Evolutionary conservation across 2,888 invertebrate species (phyloP), one percentile per base, ranked within the genome.

Genomic region (Maniola hyperantus): DNA sequence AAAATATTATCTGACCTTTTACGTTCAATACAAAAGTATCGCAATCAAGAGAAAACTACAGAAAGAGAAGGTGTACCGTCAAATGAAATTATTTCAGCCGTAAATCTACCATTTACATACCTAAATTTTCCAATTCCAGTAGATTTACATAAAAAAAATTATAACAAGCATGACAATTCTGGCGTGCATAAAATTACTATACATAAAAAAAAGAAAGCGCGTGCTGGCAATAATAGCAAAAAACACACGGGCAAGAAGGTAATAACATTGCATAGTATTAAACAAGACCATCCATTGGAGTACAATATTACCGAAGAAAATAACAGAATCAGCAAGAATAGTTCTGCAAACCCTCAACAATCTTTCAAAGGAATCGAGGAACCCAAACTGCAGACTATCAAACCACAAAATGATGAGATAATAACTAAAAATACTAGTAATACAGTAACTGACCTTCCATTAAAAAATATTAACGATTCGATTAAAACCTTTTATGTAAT

Each of bases 121-220:
- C 83, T 84, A 33, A 83, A 86, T 70, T 81, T 88, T 68, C 88
- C 88, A 1, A 78, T 84, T 34, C 84, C 88, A 15, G 76, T 84
- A 72, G 83, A 87, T 62, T 63, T 84, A 59, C 80, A 77, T 42
- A 84, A 80, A 73, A 86, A 79, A 82, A 79, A 67, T 77, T 44
- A 53, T 42, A 36, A 39, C 18, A 42, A 53, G 2, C 42, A 42
- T 42, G 15, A 62, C 20, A 18, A 39, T 61, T 8, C 50, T 51
- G n/a, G 84, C 13, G 61, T 84, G 54, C 85, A 87, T 64, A 89
- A 88, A 79, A 79, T 87, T 71, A 82, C 83, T 48, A 81, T 89
- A 33, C 89, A 89, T 67, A 91, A 89, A 75, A 91, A 88, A 74
- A 92, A 89, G 76, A 91, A 89, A 74, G 71, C 81, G 1, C 83